Conservation (phyloP, 1,140 invertebrate genomes). For the Hesperophylax magnus region DNA sequence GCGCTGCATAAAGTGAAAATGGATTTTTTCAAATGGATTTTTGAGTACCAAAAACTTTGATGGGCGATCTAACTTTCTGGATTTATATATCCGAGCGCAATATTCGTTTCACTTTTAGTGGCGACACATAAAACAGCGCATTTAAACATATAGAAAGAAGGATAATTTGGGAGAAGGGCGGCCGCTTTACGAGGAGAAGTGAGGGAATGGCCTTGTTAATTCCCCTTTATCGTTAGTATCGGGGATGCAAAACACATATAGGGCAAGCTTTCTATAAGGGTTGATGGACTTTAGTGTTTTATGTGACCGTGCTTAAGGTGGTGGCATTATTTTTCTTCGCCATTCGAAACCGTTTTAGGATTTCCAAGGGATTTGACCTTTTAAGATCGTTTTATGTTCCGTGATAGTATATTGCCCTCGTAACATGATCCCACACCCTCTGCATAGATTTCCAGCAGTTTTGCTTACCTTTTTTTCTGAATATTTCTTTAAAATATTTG, state of each 20-base stretch:
- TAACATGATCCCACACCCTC: background rate
- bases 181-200: constrained; percentile 60
- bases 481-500: no score
- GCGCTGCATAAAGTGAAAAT: constrained; percentile 60
- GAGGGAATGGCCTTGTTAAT: constrained; percentile 69
- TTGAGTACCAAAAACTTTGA: constrained; percentile 70
- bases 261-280: constrained; percentile 33
- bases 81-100: constrained; percentile 59
- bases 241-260: constrained; percentile 53
- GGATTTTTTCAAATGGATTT: constrained; percentile 71
- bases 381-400: constrained; percentile 35
- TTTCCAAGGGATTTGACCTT: constrained; percentile 37
- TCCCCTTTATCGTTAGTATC: constrained; percentile 63
- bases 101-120: constrained; percentile 68
- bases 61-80: constrained; percentile 64
- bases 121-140: constrained; percentile 63
- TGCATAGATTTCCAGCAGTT: no score
- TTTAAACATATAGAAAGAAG: constrained; percentile 39
- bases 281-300: constrained; percentile 54
- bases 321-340: constrained; percentile 25
- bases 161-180: constrained; percentile 38
- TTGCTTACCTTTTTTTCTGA: no score
- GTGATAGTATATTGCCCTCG: constrained; percentile 16
- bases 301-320: constrained; percentile 38
- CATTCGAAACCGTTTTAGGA: constrained; percentile 34